phyloP scores from a whole-genome alignment of 2,113 vertebrate species.

The Redunca redunca region DNA sequence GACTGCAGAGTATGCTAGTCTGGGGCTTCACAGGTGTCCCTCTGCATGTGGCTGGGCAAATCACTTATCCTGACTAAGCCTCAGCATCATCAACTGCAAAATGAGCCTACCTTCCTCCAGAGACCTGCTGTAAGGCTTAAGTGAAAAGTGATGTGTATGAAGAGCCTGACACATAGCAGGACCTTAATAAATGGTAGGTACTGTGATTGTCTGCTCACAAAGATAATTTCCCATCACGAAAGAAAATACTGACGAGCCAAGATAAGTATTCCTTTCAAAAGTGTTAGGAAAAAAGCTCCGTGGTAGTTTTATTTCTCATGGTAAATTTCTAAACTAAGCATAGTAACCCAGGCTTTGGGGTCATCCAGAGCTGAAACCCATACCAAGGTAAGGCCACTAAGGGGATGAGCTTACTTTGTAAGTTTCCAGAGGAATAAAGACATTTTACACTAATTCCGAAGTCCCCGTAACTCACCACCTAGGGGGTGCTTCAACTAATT shows the following conservation, averaged over 20 bases:
- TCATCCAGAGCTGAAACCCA: not conserved
- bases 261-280: not conserved
- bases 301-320: not conserved
- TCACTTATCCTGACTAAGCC: not conserved
- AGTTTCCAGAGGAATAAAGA: not conserved
- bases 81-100: not conserved
- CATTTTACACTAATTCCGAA: not conserved
- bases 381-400: not conserved
- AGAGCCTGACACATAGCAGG: not conserved
- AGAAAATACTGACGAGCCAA: not conserved
- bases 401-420: not conserved
- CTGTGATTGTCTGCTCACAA: not conserved
- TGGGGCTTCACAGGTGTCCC: not conserved
- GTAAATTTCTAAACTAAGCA: not conserved
- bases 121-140: not conserved
- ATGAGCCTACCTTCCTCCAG: not conserved
- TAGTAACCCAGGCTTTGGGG: not conserved
- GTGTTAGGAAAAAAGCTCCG: not conserved
- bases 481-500: not conserved
- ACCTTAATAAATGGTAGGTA: not conserved
- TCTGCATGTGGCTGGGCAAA: not conserved
- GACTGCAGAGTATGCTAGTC: not conserved
- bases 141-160: not conserved
- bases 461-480: not conserved
- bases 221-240: not conserved